A percentile compares a stretch with the other conserved stretches of the same genome.
These are phyloP conservation scores for Oreochromis grahami DNA, from an alignment of 2,797 vertebrate species.

Conservation along the genomic window DNA sequence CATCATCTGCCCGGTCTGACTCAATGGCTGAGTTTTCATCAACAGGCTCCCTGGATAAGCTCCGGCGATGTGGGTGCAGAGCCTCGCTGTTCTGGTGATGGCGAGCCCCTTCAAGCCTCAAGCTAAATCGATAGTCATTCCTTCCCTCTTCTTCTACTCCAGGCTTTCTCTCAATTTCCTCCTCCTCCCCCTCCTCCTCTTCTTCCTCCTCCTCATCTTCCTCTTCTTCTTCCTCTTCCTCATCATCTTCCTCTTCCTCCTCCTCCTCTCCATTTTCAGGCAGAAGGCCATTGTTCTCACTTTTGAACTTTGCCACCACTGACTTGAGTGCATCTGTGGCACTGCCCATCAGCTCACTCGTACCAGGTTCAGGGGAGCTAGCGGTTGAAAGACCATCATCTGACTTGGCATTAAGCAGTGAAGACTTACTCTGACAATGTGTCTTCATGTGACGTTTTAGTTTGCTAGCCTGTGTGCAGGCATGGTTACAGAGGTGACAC, in stretches of 20 bases:
- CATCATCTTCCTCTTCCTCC: slow-evolving; percentile 93
- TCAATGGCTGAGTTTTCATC: slow-evolving; percentile 88
- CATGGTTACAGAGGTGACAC: slow-evolving; percentile 96
- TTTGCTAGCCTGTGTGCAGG: slow-evolving; percentile 98
- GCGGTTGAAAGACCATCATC: slow-evolving; percentile 91
- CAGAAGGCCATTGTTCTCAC: slow-evolving; percentile 88
- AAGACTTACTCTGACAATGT: slow-evolving; percentile 93
- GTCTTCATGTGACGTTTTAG: slow-evolving; percentile 99
- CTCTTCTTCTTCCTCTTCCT: slow-evolving; percentile 92
- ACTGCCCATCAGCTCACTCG: slow-evolving; percentile 90
- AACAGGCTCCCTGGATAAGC: slow-evolving; percentile 79
- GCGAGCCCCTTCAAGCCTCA: slow-evolving; percentile 91
- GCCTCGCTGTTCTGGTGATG: slow-evolving; percentile 94
- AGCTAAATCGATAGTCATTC: slow-evolving; percentile 88
- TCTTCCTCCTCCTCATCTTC: slow-evolving; percentile 90
- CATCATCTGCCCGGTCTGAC: slow-evolving; percentile 84
- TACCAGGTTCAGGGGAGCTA: slow-evolving; percentile 94
- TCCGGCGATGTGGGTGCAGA: slow-evolving; percentile 68
- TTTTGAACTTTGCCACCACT: slow-evolving; percentile 96
- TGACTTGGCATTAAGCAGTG: slow-evolving; percentile 87
- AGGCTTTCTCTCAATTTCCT: slow-evolving; percentile 83
- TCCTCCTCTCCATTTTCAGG: slow-evolving; percentile 92
- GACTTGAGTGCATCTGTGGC: slow-evolving; percentile 95
- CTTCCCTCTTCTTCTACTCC: slow-evolving; percentile 59
- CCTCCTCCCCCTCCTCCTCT: slow-evolving; percentile 85